A percentile compares a stretch with the other conserved stretches of the same genome.
These are phyloP conservation scores for Lepidurus couesii DNA, from an alignment of 1,140 invertebrate species.

Conservation along the genomic window DNA sequence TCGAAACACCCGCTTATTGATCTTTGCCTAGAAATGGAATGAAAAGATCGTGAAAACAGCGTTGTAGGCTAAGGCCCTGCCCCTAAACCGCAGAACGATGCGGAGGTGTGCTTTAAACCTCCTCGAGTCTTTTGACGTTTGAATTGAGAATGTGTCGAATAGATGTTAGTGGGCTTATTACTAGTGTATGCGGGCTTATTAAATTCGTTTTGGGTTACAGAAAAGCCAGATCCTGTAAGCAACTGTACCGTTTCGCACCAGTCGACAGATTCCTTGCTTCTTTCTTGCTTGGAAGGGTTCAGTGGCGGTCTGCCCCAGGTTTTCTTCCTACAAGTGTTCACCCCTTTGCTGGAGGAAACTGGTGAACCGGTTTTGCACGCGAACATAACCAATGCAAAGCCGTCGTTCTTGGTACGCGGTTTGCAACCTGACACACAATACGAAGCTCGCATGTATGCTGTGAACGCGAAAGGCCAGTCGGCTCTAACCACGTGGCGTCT, in stretches of 20 bases:
- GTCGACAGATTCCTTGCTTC: constrained; percentile 70
- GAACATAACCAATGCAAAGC: constrained; percentile 40
- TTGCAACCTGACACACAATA: constrained; percentile 71
- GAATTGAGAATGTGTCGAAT: too few relatives aligned
- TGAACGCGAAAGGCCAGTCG: constrained; percentile 57
- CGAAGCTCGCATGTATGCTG: constrained; percentile 57
- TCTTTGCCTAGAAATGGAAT: too few relatives aligned
- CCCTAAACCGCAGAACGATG: too few relatives aligned
- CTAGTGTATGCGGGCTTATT: constrained; percentile 35
- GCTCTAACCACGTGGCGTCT: constrained; percentile 51
- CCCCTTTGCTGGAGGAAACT: constrained; percentile 29
- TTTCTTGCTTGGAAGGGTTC: constrained; percentile 74
- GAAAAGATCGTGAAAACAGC: too few relatives aligned
- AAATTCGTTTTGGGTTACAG: constrained; percentile 47
- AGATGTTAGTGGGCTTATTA: too few relatives aligned
- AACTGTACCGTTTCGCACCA: constrained; percentile 83
- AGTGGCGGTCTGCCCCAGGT: constrained; percentile 74
- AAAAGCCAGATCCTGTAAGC: constrained; percentile 74
- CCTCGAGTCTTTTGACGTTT: too few relatives aligned
- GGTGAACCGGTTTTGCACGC: constrained; percentile 24
- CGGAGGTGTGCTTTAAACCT: too few relatives aligned
- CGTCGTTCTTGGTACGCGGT: constrained; percentile 66
- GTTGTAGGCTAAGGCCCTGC: too few relatives aligned
- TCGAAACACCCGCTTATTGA: too few relatives aligned
- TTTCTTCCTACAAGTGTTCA: constrained; percentile 69